Base-by-base conservation (phyloP, 2,888 invertebrate species). In the Fragum whitleyi region DNA sequence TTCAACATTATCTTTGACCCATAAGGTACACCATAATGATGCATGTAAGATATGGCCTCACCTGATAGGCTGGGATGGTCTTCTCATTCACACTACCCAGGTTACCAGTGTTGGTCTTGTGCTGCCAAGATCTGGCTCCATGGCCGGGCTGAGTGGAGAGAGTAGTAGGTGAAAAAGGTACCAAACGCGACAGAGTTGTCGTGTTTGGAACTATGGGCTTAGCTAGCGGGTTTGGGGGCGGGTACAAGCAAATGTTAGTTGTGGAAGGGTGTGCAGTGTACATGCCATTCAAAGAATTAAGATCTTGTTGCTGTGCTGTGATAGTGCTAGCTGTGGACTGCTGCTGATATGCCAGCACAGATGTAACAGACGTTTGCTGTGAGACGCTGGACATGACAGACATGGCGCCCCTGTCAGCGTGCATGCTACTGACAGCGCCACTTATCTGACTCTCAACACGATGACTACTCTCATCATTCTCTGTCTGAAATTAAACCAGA, bases 81-180 rank as follows among this genome's bases (percentile, higher is more conserved):
- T 88, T 89, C 71, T 91, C 91, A 77, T 90, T 90, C 9, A 90
- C 87, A 73, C 86, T 90, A 67, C 86, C 85, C 26, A 90, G 87
- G 78, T 87, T 86, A 21, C 85, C 81, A 9, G 83, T 71, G 74
- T 88, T 83, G 26, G 86, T 81, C 85, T 90, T 90, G 78, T 86
- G 86, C 76, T 89, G 90, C 91, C 90, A 90, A 26, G 76, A 74
- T 39, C 84, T 77, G 65, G 87, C 82, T 39, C 84, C 86, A 79
- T 88, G 84, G 77, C 85, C 87, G 71, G 90, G 90, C 91, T 90
- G 91, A 83, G 80, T 79, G 77, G 86, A 85, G 82, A 81, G 77
- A 79, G 87, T 77, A 80, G 76, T 82, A 61, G 87, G 86, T 87
- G 87, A 86, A 74, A 84, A 81, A 70, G 87, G 85, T 59, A 81